Evolutionary conservation across 2,888 invertebrate species (phyloP), one percentile per base, ranked within the genome.

Genomic region (Bombylius major): DNA sequence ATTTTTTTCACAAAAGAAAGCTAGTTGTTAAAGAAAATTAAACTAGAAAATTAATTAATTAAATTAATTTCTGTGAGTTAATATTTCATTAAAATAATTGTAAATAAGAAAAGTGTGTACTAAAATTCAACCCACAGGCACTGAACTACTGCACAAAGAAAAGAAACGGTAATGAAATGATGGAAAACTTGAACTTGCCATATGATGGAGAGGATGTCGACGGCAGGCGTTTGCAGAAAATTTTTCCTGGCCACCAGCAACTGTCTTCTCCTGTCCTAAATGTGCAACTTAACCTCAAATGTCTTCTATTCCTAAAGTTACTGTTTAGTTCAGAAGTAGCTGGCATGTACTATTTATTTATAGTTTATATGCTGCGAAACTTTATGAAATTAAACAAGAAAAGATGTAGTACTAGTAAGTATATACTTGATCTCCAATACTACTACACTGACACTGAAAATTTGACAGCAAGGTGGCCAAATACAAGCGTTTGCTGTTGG

Each of bases 131-230:
- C 12, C 39, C 4, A 42, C 11, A 42, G 12, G 5, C 11, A 54
- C 49, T 50, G 50, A 54, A 49, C 42, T 31, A 49, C 42, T 31
- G 23, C 48, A 31, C 53, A 42, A 45, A 44, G 36, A 53, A 42
- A 45, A 44, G 36, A 53, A 47, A 49, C 32, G 33, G 49, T 33
- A 33, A 33, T 12, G 31, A 23, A 23, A 23, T 49, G 44, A 44
- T 50, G 54, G 50, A 53, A 54, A 44, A 45, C 33, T 54, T 50
- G 50, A 54, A 50, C 39, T 42, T 42, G 39, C 39, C 39, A 5
- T 23, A 23, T 42, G 39, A 42, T 42, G 39, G 39, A 42, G 39
- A 42, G 39, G 39, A 42, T 42, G 39, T 42, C 39, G 39, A 42
- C 39, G 39, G 39, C 39, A 42, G 39, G 39, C 39, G 39, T 42